Conservation (phyloP, 2,797 vertebrate species). For the Enteromius paludinosus region DNA sequence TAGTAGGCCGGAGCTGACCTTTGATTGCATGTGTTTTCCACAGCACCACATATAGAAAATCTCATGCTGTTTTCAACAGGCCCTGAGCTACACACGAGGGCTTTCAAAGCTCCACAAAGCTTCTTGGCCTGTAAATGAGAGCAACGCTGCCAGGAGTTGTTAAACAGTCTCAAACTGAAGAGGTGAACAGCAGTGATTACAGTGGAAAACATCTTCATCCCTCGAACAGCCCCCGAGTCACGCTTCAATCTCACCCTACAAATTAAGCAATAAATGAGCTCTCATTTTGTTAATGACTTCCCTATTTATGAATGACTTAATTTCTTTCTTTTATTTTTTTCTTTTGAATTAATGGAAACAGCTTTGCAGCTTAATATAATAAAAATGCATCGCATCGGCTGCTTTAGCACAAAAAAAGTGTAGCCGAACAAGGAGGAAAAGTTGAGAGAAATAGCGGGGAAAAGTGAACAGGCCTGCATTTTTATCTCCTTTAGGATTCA, state of each 20-base stretch:
- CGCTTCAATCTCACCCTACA: not conserved
- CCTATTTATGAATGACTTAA: not conserved
- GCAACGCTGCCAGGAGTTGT: slow-evolving; percentile 10
- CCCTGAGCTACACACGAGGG: slow-evolving; percentile 38
- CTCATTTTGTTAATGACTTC: slow-evolving; percentile 1
- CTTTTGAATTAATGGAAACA: not conserved
- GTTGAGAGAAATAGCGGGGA: not conserved
- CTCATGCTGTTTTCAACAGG: slow-evolving; percentile 45
- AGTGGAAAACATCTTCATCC: not conserved
- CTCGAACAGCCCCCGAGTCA: not conserved
- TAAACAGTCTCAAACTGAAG: slow-evolving; percentile 10
- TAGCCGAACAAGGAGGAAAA: not conserved
- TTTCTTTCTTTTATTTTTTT: not conserved
- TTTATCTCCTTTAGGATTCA: slow-evolving; percentile 36
- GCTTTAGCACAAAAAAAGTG: not conserved
- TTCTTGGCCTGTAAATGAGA: slow-evolving; percentile 13
- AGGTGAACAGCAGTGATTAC: not conserved
- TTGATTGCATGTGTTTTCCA: slow-evolving; percentile 63
- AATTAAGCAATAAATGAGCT: not conserved
- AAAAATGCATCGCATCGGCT: not conserved
- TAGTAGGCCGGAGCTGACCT: slow-evolving; percentile 66
- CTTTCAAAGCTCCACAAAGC: slow-evolving; percentile 24
- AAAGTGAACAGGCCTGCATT: slow-evolving; percentile 34
- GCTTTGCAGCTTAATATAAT: not conserved
- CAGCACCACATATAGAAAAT: slow-evolving; percentile 68